A percentile compares a stretch with the other conserved stretches of the same genome.
Conservation (phyloP, 2,888 invertebrate species). For the Heterodera filipjevi region DNA sequence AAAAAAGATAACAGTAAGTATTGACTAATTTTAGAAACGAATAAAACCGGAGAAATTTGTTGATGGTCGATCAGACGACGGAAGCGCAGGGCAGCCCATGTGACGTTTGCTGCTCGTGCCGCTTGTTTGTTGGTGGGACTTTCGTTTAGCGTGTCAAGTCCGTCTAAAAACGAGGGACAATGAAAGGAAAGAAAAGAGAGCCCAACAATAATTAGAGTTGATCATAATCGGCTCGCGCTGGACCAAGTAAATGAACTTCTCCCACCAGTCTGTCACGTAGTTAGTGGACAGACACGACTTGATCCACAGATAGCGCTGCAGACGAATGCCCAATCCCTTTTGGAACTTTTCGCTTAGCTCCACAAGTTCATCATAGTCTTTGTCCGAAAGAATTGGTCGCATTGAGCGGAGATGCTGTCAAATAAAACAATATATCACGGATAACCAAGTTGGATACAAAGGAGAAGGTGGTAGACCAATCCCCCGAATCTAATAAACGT, state of each 20-base stretch:
- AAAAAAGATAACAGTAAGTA: conserved; percentile 20
- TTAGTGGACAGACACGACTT: conserved; percentile 83
- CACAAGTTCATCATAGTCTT: conserved; percentile 82
- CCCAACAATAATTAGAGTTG: conserved; percentile 86
- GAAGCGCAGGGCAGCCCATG: conserved; percentile 83
- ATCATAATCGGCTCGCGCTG: conserved; percentile 95
- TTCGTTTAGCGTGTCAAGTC: conserved; percentile 71
- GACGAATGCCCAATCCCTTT: conserved; percentile 81
- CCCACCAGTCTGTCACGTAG: conserved; percentile 94
- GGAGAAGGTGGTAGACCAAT: no score
- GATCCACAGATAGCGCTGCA: conserved; percentile 89
- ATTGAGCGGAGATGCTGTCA: conserved; percentile 91
- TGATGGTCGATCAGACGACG: conserved; percentile 87
- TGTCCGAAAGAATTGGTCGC: conserved; percentile 81
- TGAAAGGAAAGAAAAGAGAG: background rate
- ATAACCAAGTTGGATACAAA: background rate
- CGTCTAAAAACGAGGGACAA: conserved; percentile 70
- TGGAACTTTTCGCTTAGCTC: conserved; percentile 57
- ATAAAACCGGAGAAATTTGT: conserved; percentile 89
- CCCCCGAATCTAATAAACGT: no score
- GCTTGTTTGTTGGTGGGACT: conserved; percentile 67
- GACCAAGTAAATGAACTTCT: conserved; percentile 94
- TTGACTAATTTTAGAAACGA: no score
- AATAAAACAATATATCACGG: conserved; percentile 50
- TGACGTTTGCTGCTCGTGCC: conserved; percentile 84